These are phyloP conservation scores for Lucilia cuprina DNA, from an alignment of 1,140 invertebrate genomes.

Conservation along the genomic window DNA sequence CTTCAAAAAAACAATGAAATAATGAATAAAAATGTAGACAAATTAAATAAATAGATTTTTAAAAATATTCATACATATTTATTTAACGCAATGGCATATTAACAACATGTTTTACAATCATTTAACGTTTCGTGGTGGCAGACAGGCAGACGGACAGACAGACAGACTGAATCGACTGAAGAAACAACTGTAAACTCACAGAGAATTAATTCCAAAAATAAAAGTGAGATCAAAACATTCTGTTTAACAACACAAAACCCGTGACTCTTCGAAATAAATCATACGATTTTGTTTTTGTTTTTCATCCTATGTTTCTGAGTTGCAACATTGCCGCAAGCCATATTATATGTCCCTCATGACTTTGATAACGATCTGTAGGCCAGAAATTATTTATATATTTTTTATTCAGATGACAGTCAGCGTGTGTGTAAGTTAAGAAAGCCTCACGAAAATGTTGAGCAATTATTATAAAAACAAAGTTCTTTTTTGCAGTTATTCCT, in stretches of 20 bases:
- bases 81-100: constrained; percentile 2
- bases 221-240: too few relatives aligned
- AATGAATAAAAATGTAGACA: not conserved
- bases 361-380: not conserved
- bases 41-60: not conserved
- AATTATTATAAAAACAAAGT: not conserved
- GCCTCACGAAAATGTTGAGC: not conserved
- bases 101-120: not conserved
- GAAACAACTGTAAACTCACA: not conserved
- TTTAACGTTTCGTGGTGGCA: not conserved
- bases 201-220: not conserved
- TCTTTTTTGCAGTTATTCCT: not conserved
- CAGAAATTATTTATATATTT: not conserved
- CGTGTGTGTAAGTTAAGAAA: not conserved
- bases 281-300: not conserved
- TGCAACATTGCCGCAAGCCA: not conserved
- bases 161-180: not conserved
- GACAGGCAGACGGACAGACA: not conserved
- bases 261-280: not conserved
- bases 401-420: not conserved
- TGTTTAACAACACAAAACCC: not conserved
- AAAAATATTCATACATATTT: not conserved
- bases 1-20: not conserved
- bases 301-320: not conserved
- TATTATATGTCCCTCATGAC: constrained; percentile 1